phyloP scores from a whole-genome alignment of 2,113 vertebrate species.

The Cavia porcellus region DNA sequence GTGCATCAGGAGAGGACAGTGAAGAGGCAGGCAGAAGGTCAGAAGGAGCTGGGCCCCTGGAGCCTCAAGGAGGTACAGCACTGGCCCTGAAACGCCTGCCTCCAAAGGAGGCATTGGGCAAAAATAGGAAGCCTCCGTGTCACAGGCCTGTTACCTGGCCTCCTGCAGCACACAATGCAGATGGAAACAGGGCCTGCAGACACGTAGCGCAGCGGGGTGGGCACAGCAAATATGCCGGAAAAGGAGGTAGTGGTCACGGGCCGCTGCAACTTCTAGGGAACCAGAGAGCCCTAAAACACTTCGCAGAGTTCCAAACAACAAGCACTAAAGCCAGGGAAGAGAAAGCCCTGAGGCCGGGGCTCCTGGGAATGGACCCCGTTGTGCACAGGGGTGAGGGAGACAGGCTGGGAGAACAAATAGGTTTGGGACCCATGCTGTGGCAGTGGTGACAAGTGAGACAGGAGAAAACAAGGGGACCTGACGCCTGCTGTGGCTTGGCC shows the following conservation, averaged over 20 bases:
- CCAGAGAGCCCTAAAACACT: background rate
- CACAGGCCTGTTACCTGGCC: background rate
- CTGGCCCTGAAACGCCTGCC: background rate
- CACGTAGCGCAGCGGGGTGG: background rate
- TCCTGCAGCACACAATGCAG: background rate
- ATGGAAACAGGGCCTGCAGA: background rate
- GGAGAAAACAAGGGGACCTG: background rate
- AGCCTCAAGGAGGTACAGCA: rapidly evolving
- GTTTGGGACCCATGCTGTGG: background rate
- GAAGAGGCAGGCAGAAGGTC: background rate
- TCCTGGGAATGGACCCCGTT: background rate
- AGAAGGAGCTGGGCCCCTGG: background rate
- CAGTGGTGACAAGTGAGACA: background rate
- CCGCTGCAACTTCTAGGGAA: background rate
- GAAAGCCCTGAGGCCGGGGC: background rate
- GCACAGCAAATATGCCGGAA: background rate
- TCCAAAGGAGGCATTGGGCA: background rate
- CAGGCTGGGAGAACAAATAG: background rate
- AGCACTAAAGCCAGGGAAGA: background rate
- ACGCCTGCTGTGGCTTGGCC: background rate
- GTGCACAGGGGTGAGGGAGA: background rate
- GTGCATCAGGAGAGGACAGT: background rate
- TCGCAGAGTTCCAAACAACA: background rate
- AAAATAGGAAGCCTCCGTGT: background rate
- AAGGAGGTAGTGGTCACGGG: background rate